Conservation (phyloP, 1,140 invertebrate species). For the Trichonephila clavata region DNA sequence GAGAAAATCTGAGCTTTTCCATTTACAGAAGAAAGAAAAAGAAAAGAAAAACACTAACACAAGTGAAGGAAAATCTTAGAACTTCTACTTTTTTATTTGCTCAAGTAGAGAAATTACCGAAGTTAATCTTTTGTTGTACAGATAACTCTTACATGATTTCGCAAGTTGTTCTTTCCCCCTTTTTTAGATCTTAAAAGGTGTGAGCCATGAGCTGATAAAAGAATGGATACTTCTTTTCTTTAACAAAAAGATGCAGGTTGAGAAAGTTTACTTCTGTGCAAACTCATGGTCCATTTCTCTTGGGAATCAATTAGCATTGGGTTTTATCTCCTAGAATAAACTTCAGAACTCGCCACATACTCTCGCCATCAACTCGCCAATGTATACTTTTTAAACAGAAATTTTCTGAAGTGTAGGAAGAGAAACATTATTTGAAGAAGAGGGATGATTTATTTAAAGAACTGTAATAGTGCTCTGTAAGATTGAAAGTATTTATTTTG, state of each 20-base stretch:
- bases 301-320: slow-evolving; percentile 39
- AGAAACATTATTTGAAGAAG: neutral
- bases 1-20: neutral
- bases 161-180: neutral
- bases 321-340: slow-evolving; percentile 62
- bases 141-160: slow-evolving; percentile 60
- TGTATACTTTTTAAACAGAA: neutral
- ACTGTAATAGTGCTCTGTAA: neutral
- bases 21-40: slow-evolving; percentile 17
- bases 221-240: neutral
- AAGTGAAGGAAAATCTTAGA: neutral
- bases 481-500: too few species aligned
- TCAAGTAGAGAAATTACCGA: slow-evolving; percentile 63
- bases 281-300: slow-evolving; percentile 48
- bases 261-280: slow-evolving; percentile 43
- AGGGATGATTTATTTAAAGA: neutral
- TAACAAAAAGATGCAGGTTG: neutral
- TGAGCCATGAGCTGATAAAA: neutral
- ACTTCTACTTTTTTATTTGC: slow-evolving; percentile 49
- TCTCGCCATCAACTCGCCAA: neutral
- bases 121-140: slow-evolving; percentile 61
- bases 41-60: neutral
- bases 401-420: neutral
- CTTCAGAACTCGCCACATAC: slow-evolving; percentile 46
- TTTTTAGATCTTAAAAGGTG: slow-evolving; percentile 4